Percentiles rank a stretch among this genome's conserved stretches.
Conservation (phyloP, 2,113 vertebrate genomes). For the Perca schrenkii region DNA sequence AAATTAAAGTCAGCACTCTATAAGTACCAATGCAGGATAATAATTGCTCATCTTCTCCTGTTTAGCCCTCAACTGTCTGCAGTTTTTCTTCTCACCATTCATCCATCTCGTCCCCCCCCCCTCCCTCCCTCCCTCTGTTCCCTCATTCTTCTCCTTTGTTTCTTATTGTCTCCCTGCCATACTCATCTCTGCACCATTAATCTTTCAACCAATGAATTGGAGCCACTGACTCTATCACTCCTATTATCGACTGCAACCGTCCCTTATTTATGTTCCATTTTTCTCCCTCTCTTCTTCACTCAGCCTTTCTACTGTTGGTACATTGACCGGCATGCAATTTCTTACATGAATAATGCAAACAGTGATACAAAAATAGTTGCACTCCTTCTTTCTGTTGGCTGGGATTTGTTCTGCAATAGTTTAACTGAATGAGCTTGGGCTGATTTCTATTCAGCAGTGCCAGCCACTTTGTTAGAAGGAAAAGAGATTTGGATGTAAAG, state of each 20-base stretch:
- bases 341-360: conserved; percentile 81
- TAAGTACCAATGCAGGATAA: conserved; percentile 17
- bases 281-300: conserved; percentile 54
- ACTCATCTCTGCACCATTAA: conserved; percentile 74
- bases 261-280: conserved; percentile 79
- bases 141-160: conserved; percentile 34
- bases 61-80: conserved; percentile 30
- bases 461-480: conserved; percentile 65
- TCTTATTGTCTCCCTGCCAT: conserved; percentile 62
- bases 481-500: conserved; percentile 54
- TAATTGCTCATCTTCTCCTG: conserved; percentile 30
- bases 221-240: conserved; percentile 77
- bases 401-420: conserved; percentile 69
- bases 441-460: conserved; percentile 56
- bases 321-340: conserved; percentile 73
- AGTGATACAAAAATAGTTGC: conserved; percentile 73
- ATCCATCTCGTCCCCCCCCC: conserved; percentile 27
- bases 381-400: conserved; percentile 49
- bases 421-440: conserved; percentile 49
- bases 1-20: conserved; percentile 9
- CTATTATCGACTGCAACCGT: conserved; percentile 74
- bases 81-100: conserved; percentile 42
- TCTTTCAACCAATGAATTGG: conserved; percentile 79
- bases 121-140: neutral
- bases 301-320: conserved; percentile 66